Evolutionary conservation across 2,797 vertebrate genomes (phyloP), one percentile per base, ranked within the genome.

Genomic region (Peromyscus melanophrys): DNA sequence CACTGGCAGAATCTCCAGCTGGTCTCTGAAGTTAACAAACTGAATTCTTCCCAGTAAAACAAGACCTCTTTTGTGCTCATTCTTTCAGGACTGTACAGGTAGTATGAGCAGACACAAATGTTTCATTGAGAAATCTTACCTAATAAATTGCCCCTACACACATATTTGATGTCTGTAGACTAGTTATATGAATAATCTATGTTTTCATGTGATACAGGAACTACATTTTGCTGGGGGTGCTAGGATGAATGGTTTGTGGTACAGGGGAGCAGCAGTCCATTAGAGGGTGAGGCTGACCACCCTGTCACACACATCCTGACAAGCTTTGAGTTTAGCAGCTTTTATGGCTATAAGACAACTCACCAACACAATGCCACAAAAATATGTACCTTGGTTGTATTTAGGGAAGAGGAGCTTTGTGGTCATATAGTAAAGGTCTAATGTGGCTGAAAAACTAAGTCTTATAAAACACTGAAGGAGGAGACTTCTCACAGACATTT

Each of bases 141-240:
- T 90, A 84, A 27, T 67, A 90, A 94, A 67, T 90, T 93, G 12
- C 93, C 82, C 55, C 97, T 27, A 88, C 37, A 31, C 13, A 90
- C 71, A 90, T 5, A 83, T 82, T 73, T 67, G 31, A 82, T 9
- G 1, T 52, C 92, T 76, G 55, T 21, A 80, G 57, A 83, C 13
- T 87, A 89, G 57, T 77, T 90, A 96, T 83, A 96, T 57, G 19
- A 90, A 61, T 67, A 46, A 84, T 46, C 31, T 13, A 67, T 75
- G 23, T 93, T 96, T 95, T 90, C 52, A 78, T 77, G 23, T 7
- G 25, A 6, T 69, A 52, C 16, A 71, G 6, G 23, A 67, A 86
- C 95, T 84, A 83, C 14, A 86, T 84, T 92, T 96, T 89, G 8
- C 46, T 89, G 40, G 8, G 9, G 49, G 4, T 78, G 23, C n/a